Evolutionary conservation across 2,113 vertebrate genomes (phyloP).

Genomic region (Atrichornis clamosus): DNA sequence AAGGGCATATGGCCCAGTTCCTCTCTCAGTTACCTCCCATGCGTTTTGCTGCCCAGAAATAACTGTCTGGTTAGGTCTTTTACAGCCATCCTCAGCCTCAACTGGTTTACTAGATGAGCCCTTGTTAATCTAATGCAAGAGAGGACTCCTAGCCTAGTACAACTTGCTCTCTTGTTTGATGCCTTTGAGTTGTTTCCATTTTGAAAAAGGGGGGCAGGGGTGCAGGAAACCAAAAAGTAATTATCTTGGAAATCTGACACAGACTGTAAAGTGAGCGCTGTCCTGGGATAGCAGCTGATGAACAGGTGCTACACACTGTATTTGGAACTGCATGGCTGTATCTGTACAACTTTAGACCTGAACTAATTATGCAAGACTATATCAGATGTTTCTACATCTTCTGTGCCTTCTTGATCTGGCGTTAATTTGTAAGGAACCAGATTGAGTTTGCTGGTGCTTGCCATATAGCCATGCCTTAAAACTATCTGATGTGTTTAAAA

Average conservation of each 20-base stretch:
- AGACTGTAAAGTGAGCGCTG: neutral
- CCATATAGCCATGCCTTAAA: neutral
- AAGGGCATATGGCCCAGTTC: neutral
- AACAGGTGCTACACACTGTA: neutral
- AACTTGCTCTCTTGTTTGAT: neutral
- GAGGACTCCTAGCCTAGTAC: neutral
- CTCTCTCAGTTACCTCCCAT: neutral
- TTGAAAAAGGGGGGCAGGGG: neutral
- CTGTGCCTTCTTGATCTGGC: neutral
- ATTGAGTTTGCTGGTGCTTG: neutral
- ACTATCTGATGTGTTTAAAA: neutral
- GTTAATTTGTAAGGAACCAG: neutral
- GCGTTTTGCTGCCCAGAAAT: neutral
- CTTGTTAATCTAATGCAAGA: neutral
- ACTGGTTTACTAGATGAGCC: neutral
- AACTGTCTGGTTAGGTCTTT: neutral
- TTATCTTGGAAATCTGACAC: neutral
- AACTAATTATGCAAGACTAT: neutral
- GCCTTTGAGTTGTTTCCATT: neutral
- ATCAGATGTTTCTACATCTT: neutral
- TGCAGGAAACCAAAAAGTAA: neutral
- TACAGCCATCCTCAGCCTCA: neutral
- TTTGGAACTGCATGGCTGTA: neutral
- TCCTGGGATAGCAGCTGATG: neutral
- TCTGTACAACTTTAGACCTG: neutral